phyloP scores from a whole-genome alignment of 2,888 invertebrate species.

The Acanthopleura granulata region DNA sequence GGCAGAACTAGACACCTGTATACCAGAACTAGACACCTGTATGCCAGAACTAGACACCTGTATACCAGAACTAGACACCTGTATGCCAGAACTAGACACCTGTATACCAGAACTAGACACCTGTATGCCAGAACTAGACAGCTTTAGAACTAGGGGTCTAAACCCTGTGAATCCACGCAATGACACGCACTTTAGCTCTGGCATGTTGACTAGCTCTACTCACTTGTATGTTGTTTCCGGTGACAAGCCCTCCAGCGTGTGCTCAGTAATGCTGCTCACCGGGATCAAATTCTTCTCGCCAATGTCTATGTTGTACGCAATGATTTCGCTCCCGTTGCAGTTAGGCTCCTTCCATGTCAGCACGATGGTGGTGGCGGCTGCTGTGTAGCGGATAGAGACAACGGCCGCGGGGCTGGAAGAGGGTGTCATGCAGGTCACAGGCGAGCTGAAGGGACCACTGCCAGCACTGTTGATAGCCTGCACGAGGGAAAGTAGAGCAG shows the following conservation, averaged over 20 bases:
- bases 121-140: neutral
- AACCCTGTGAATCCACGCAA: too few species aligned
- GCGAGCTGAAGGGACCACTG: constrained; percentile 80
- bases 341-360: constrained; percentile 83
- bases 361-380: constrained; percentile 76
- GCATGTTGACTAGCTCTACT: constrained; percentile 32
- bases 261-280: constrained; percentile 64
- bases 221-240: constrained; percentile 84
- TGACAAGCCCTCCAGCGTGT: constrained; percentile 78
- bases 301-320: constrained; percentile 83
- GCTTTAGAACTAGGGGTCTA: too few species aligned
- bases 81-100: too few species aligned
- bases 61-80: too few species aligned
- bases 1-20: too few species aligned
- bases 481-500: constrained; percentile 29
- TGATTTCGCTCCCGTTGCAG: constrained; percentile 82
- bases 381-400: constrained; percentile 66
- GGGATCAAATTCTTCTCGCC: constrained; percentile 57
- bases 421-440: constrained; percentile 79
- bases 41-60: too few species aligned
- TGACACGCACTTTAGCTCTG: too few species aligned
- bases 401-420: constrained; percentile 85
- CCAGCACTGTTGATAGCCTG: constrained; percentile 87
- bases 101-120: too few species aligned
- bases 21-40: too few species aligned